These are phyloP conservation scores for Oligia fasciuncula DNA, from an alignment of 2,888 invertebrate genomes.

Conservation along the genomic window DNA sequence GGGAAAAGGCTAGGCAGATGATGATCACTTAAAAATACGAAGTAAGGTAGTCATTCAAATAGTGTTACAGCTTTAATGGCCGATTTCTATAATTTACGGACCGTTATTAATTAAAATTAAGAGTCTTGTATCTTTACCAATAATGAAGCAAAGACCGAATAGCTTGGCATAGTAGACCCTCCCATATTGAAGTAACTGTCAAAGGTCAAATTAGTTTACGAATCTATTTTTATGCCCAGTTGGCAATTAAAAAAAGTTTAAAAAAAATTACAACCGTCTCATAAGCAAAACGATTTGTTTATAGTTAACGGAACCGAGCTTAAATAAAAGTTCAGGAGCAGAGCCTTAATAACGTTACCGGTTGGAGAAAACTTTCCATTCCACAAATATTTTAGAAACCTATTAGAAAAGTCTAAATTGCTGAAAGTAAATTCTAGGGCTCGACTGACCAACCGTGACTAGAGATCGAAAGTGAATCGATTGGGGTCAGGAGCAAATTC, in stretches of 20 bases:
- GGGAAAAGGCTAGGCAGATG: too few species aligned
- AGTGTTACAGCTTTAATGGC: background rate
- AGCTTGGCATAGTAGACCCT: too few species aligned
- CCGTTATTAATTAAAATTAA: background rate
- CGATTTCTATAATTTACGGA: background rate
- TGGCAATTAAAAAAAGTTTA: background rate
- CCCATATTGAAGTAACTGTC: too few species aligned
- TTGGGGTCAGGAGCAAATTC: conserved; percentile 24
- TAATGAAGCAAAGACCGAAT: background rate
- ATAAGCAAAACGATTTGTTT: background rate
- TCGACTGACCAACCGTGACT: conserved; percentile 18
- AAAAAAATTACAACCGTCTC: background rate
- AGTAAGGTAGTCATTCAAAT: background rate
- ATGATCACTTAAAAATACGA: background rate
- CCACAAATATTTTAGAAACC: background rate
- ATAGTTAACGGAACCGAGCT: background rate
- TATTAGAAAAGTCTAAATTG: conserved; percentile 2
- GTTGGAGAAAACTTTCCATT: background rate
- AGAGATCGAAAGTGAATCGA: conserved; percentile 44
- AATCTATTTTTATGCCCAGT: background rate
- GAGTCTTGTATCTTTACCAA: background rate
- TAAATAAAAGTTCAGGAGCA: background rate
- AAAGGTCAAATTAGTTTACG: background rate
- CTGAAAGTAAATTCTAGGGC: conserved; percentile 18
- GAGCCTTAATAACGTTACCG: background rate